Evolutionary conservation across 1,140 invertebrate genomes (phyloP).

Genomic region (Bombus balteatus): DNA sequence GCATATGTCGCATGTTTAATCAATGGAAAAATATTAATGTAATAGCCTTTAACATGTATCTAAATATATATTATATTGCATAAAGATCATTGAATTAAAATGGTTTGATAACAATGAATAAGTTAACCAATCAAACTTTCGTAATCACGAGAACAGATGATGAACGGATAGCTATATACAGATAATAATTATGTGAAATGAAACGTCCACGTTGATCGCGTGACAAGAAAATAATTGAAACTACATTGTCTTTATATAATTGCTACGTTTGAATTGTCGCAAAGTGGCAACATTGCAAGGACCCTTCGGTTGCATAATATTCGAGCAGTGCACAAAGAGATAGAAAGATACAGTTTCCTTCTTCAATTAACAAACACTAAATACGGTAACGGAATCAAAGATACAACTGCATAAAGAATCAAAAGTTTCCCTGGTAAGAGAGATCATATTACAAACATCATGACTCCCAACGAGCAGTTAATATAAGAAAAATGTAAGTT

Average conservation of each 20-base stretch:
- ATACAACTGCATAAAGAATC: neutral
- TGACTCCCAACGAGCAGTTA: neutral
- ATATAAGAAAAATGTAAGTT: neutral
- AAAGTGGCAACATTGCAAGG: constrained; percentile 30
- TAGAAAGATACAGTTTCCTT: constrained; percentile 4
- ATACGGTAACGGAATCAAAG: neutral
- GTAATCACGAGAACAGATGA: neutral
- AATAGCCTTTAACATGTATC: neutral
- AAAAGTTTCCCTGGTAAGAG: neutral
- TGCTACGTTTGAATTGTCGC: constrained; percentile 3
- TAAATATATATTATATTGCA: neutral
- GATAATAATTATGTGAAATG: neutral
- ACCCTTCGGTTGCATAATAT: constrained; percentile 46
- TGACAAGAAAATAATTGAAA: constrained; percentile 4
- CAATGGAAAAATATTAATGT: neutral
- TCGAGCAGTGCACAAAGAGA: neutral
- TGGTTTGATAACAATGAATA: neutral
- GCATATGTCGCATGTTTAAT: neutral
- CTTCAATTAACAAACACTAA: neutral
- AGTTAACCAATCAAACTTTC: neutral
- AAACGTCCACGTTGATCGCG: neutral
- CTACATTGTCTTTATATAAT: constrained; percentile 19
- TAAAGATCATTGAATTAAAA: neutral
- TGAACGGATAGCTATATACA: neutral
- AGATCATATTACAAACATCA: neutral